Conservation (phyloP, 2,113 vertebrate genomes). For the Etheostoma spectabile region DNA sequence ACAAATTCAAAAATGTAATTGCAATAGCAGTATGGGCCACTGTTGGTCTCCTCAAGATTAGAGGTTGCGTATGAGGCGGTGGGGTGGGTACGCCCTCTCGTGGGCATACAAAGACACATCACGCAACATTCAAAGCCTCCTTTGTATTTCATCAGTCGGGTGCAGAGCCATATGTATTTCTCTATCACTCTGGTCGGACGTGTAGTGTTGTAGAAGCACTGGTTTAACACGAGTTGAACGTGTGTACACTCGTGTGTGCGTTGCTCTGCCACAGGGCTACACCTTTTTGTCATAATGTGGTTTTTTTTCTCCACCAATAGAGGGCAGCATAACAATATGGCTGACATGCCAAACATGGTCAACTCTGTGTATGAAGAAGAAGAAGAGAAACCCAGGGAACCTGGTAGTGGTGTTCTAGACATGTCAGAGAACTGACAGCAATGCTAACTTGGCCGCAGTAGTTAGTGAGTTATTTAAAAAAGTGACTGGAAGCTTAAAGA, state of each 20-base stretch:
- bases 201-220: too few relatives aligned
- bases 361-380: constrained; percentile 44
- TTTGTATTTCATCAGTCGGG: too few relatives aligned
- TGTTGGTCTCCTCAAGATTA: background rate
- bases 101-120: constrained; percentile 5
- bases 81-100: constrained; percentile 43
- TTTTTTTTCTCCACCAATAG: constrained; percentile 28
- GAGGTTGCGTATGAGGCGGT: background rate
- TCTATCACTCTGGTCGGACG: too few relatives aligned
- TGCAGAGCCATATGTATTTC: too few relatives aligned
- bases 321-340: constrained; percentile 18
- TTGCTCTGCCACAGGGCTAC: background rate
- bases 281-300: background rate
- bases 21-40: background rate
- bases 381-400: background rate
- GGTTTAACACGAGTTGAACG: too few relatives aligned
- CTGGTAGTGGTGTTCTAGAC: constrained; percentile 27
- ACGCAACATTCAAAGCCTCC: background rate
- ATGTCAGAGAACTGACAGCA: constrained; percentile 48
- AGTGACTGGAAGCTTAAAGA: constrained; percentile 24
- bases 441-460: constrained; percentile 50
- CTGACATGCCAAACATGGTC: background rate
- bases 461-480: constrained; percentile 44
- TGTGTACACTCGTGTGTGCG: background rate
- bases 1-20: background rate